Evolutionary conservation across 2,113 vertebrate genomes (phyloP), one percentile per base, ranked within the genome.

Genomic region (Pteropus alecto): DNA sequence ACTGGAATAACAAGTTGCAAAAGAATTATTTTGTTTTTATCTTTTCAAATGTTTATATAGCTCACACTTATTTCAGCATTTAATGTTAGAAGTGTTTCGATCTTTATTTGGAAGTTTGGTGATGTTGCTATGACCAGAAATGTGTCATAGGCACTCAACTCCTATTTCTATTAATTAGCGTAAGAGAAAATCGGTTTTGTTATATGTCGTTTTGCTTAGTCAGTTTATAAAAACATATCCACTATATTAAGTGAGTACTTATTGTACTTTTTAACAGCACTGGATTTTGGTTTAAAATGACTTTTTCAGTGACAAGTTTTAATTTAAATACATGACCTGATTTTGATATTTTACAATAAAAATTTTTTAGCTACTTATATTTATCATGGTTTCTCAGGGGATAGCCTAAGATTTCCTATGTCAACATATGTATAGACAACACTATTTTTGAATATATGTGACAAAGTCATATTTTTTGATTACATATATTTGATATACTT

Each of bases 371-470:
- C 19, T 70, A 35, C 46, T 87, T 88, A 56, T 93, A 58, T 82
- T 76, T 26, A 33, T 92, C 85, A 83, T 87, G 43, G 67, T 93
- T 95, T 91, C 86, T 73, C 60, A 54, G 67, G 48, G 71, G 46
- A 70, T 93, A 46, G 86, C n/a, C 43, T 54, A 46, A 46, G 60
- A 79, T 90, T 95, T 84, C 28, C 19, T 21, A 60, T 38, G 12
- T 76, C 74, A 56, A 58, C 33, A 78, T 83, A 87, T 87, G 78
- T 38, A 87, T 21, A 77, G 43, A 94, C 96, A 94, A 70, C 19
- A 87, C 63, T 88, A 90, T 74, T 94, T 95, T 79, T 78, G 19
- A 94, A 95, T 97, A 96, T 73, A 78, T 86, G 30, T 85, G n/a
- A 28, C 74, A n/a, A n/a, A n/a, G n/a, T n/a, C n/a, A n/a, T n/a